phyloP scores from a whole-genome alignment of 1,140 invertebrate species.

The Pseudomyrmex dendroicus region DNA sequence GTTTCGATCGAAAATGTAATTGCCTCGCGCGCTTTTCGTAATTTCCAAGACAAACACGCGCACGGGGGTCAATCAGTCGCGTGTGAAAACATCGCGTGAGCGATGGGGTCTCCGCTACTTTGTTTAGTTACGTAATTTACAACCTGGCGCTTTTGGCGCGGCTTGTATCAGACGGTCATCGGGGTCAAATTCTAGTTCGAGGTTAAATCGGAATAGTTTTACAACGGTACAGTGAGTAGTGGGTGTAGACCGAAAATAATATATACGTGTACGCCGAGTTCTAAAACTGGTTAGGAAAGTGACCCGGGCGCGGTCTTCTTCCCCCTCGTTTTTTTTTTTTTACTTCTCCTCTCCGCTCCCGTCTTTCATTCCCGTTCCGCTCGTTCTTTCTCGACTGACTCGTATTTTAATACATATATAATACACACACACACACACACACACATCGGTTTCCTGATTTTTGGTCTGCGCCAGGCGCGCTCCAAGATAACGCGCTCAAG shows the following conservation, averaged over 20 bases:
- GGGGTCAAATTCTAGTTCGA: slow-evolving; percentile 41
- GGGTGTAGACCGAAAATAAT: slow-evolving; percentile 33
- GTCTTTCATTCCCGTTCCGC: slow-evolving; percentile 1
- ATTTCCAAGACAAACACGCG: slow-evolving; percentile 25
- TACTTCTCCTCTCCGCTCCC: slow-evolving; percentile 20
- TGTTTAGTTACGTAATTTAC: slow-evolving; percentile 56
- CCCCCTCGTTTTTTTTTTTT: slow-evolving; percentile 18
- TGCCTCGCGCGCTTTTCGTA: too few relatives aligned
- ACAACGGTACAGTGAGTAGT: slow-evolving; percentile 82
- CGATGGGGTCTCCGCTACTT: background rate
- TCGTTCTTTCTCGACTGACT: background rate
- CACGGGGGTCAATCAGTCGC: slow-evolving; percentile 4
- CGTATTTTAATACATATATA: too few relatives aligned
- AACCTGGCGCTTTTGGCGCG: slow-evolving; percentile 46
- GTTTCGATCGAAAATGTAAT: slow-evolving; percentile 4
- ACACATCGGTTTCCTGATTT: too few relatives aligned
- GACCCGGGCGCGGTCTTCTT: slow-evolving; percentile 46
- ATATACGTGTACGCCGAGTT: slow-evolving; percentile 35
- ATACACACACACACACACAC: too few relatives aligned
- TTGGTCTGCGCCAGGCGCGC: too few relatives aligned
- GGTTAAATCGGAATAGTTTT: slow-evolving; percentile 46
- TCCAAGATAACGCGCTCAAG: too few relatives aligned
- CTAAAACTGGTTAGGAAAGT: slow-evolving; percentile 80
- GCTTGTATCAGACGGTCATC: slow-evolving; percentile 16
- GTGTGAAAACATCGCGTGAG: slow-evolving; percentile 3